phyloP scores from a whole-genome alignment of 2,888 invertebrate genomes.

The Pyrochroa serraticornis region DNA sequence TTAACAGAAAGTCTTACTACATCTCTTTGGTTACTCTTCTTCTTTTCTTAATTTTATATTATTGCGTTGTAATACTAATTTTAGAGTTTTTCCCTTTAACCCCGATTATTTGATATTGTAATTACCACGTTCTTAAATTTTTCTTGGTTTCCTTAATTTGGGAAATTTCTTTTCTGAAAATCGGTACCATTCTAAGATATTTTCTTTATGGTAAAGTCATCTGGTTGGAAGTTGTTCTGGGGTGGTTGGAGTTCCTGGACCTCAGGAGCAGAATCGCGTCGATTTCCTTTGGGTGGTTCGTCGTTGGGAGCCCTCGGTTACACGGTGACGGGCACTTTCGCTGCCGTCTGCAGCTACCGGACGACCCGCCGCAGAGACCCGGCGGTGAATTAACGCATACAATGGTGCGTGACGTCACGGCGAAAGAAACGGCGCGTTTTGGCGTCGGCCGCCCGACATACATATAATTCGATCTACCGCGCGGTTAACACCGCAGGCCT shows the following conservation, averaged over 20 bases:
- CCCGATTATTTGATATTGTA: too few species aligned
- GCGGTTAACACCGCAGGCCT: conserved; percentile 22
- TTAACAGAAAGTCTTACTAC: too few species aligned
- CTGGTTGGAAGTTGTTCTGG: too few species aligned
- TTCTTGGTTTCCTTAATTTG: too few species aligned
- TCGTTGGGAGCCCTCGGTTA: too few species aligned
- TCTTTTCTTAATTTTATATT: too few species aligned
- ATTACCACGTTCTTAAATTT: too few species aligned
- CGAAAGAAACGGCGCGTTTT: conserved; percentile 9
- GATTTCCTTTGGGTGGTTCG: neutral
- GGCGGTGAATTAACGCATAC: conserved; percentile 17
- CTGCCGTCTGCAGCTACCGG: neutral
- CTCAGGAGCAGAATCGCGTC: neutral
- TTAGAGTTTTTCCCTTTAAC: too few species aligned
- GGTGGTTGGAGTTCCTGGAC: neutral
- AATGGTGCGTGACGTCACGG: conserved; percentile 27
- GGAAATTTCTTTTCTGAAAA: too few species aligned
- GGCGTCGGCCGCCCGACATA: conserved; percentile 2
- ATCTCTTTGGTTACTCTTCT: too few species aligned
- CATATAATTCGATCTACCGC: conserved; percentile 7
- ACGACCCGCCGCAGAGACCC: neutral
- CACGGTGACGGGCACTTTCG: neutral
- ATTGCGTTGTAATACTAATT: too few species aligned
- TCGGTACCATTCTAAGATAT: too few species aligned
- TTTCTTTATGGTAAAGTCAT: neutral